A percentile compares a stretch with the other conserved stretches of the same genome.
phyloP scores from a whole-genome alignment of 2,888 invertebrate species.

The Chydorus sphaericus region DNA sequence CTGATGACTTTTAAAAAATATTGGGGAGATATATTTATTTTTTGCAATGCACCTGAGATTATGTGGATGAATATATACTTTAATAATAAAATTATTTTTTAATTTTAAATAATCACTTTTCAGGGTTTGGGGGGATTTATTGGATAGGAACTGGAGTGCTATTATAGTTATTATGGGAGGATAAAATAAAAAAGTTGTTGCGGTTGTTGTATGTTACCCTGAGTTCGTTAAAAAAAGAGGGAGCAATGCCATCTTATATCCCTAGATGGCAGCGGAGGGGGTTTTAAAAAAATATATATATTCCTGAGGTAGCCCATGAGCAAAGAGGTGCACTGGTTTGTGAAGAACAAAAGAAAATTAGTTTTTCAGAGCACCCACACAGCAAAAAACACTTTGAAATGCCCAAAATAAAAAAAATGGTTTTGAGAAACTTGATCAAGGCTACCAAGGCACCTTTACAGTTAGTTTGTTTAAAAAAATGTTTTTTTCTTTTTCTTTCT shows the following conservation, averaged over 20 bases:
- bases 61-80: background rate
- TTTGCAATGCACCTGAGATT: too few relatives aligned
- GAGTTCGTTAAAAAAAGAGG: too few relatives aligned
- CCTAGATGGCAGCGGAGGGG: background rate
- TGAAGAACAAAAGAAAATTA: too few relatives aligned
- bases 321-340: slow-evolving; percentile 8
- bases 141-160: background rate
- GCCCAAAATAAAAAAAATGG: too few relatives aligned
- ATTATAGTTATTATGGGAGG: background rate
- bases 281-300: background rate
- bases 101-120: background rate
- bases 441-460: too few relatives aligned
- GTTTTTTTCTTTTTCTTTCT: too few relatives aligned
- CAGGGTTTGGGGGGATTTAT: background rate
- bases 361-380: too few relatives aligned
- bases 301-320: slow-evolving; percentile 6
- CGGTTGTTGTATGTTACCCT: too few relatives aligned
- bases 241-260: background rate
- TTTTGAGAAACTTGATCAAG: too few relatives aligned
- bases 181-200: background rate
- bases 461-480: too few relatives aligned
- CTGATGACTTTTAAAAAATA: too few relatives aligned
- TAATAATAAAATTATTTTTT: background rate
- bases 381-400: too few relatives aligned
- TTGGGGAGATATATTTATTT: background rate